Base-by-base conservation (phyloP, 1,140 invertebrate species). In the Lepidurus packardi region DNA sequence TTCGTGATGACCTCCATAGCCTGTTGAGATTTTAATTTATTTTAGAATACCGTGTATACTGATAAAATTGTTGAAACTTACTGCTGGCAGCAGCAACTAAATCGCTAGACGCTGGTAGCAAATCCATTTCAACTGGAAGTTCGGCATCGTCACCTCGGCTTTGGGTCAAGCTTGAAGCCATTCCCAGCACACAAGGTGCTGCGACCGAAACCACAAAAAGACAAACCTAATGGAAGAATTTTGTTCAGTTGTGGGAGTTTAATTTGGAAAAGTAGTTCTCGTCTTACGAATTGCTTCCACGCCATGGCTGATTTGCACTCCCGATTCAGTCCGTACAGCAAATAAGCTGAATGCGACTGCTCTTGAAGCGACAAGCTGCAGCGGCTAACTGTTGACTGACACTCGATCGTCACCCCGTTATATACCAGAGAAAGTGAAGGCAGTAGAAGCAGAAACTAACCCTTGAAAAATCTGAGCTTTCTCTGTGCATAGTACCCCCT, bases 401-500 rank as follows among this genome's bases (percentile, higher is more conserved):
- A n/a, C 9, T 65, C 53, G 21, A 65, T 65, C 53, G 16, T 21
- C 16, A 65, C 53, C 53, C 53, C 53, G 53, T 65, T 65, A 65
- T 65, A 65, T 65, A 65, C 53, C 53, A 65, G 53, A 65, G 53
- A 65, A 65, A 65, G 53, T 65, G 53, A 65, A 13, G 53, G 53
- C 53, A 65, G 21, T 65, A 21, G 13, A 21, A 21, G 16, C 53
- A 21, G 53, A 65, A 65, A 65, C 53, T 65, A n/a, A 4, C 53
- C 53, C 8, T 13, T 65, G 21, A 65, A 7, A 13, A 65, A 65
- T 21, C 7, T 21, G 13, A 65, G 53, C 9, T 65, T 65, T 65
- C 53, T 65, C 53, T 65, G n/a, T 65, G 13, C 53, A 65, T 65
- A 21, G 21, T 21, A 65, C 53, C 53, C 21, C 21, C 53, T 16